Percentiles rank a stretch among this genome's conserved stretches.
phyloP scores from a whole-genome alignment of 2,888 invertebrate genomes.

The Desoria tigrina region DNA sequence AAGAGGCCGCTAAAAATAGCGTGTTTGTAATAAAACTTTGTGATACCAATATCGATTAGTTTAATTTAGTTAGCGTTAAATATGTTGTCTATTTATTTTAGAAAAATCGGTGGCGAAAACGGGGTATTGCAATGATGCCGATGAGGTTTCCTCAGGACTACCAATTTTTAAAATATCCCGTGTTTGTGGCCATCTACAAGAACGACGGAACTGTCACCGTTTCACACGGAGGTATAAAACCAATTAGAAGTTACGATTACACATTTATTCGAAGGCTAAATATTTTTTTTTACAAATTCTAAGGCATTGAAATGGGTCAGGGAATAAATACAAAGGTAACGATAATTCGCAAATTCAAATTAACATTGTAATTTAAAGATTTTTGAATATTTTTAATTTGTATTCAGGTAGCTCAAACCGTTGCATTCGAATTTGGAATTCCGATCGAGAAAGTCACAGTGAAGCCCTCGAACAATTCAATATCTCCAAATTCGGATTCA shows the following conservation, averaged over 20 bases:
- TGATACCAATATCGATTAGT: neutral
- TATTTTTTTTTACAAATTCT: no score
- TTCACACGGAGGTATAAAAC: slow-evolving; percentile 55
- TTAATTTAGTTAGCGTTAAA: no score
- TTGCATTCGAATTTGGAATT: slow-evolving; percentile 57
- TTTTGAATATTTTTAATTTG: no score
- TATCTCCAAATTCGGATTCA: slow-evolving; percentile 54
- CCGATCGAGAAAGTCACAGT: slow-evolving; percentile 56
- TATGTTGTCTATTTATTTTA: slow-evolving; percentile 55
- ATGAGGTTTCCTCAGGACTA: slow-evolving; percentile 66
- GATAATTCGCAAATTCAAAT: no score
- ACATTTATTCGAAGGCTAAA: no score
- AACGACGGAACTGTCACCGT: slow-evolving; percentile 58
- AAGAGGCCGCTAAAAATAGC: no score
- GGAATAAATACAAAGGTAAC: slow-evolving; percentile 60
- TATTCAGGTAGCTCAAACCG: slow-evolving; percentile 59
- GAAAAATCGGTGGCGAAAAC: slow-evolving; percentile 79
- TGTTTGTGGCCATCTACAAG: slow-evolving; percentile 65
- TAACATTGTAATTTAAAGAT: no score
- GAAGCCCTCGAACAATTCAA: slow-evolving; percentile 55
- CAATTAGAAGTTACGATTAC: no score
- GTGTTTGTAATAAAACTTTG: neutral
- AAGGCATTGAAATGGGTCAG: slow-evolving; percentile 59
- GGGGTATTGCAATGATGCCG: slow-evolving; percentile 64
- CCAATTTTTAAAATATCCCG: slow-evolving; percentile 60